Base-by-base conservation (phyloP, 2,113 vertebrate species). In the Melanotaenia duboulayi region DNA sequence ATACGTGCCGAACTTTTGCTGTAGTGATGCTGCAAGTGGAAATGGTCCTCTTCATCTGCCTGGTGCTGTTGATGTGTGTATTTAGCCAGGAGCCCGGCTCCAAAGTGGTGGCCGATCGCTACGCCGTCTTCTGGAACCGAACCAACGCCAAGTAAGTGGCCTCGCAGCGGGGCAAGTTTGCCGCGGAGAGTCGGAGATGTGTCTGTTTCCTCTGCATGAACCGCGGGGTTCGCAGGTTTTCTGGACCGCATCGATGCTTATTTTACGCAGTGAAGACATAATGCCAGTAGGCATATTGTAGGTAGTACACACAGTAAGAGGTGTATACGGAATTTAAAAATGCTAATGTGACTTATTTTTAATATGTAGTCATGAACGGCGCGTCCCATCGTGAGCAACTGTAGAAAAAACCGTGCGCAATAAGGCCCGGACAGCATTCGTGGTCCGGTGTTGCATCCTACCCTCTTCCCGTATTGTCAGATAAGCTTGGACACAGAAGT, bases 41-140 rank as follows among this genome's bases (percentile, higher is more conserved):
- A 95, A 96, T 97, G 96, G 92, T 97, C 94, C 92, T 95, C 89
- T 94, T 96, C 91, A 71, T 97, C 85, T 95, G 94, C 89, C 93
- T 96, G 94, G 80, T 95, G 93, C 95, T 99, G 88, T 95, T 97
- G 96, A 95, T 95, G 96, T 96, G 97, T 92, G 97, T 95, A 87
- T 90, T 95, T 89, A 94, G 96, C 93, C 97, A 98, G 91, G 97
- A 99, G 89, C 95, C 97, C 76, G 94, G 97, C 92, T 95, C 96
- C 93, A 99, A 98, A 94, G 95, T 95, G 92, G 96, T 96, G 88
- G 97, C 97, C 61, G 97, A 98, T 91, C 96, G 97, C 93, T 99
- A 97, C 91, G 97, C 97, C 64, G 97, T 99, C 91, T 97, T 96
- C 94, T 98, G 97, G 97, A 99, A 99, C 96, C 95, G 96, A 91